phyloP scores from a whole-genome alignment of 2,888 invertebrate species.

The Acanthosepion lycidas region DNA sequence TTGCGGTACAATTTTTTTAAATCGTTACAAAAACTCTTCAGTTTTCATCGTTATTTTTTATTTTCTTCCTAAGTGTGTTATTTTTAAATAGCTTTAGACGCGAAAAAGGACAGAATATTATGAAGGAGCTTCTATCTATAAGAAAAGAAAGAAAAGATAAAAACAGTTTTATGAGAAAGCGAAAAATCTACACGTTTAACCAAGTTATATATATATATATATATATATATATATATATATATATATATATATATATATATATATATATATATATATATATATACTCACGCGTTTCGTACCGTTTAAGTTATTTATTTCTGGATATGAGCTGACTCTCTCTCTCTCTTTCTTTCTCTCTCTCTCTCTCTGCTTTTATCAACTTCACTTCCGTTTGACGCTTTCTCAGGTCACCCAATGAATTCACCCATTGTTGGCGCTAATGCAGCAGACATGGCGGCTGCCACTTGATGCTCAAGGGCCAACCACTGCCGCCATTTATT shows the following conservation, averaged over 20 bases:
- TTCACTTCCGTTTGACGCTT: not conserved
- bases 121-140: not conserved
- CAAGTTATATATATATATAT: no score
- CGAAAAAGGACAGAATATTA: not conserved
- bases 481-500: constrained; percentile 14
- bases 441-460: not conserved
- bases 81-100: not conserved
- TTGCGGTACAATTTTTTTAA: not conserved
- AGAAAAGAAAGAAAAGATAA: not conserved
- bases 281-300: not conserved
- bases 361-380: not conserved
- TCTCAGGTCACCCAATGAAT: constrained; percentile 33
- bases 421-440: not conserved
- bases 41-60: not conserved
- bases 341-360: no score
- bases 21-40: not conserved
- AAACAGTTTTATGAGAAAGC: not conserved
- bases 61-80: not conserved
- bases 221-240: no score
- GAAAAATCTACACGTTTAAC: no score
- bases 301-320: constrained; percentile 20
- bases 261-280: no score
- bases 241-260: no score
- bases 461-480: not conserved
- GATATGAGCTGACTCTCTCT: not conserved